These are phyloP conservation scores for Magallana gigas DNA, from an alignment of 1,140 invertebrate species.

Conservation along the genomic window DNA sequence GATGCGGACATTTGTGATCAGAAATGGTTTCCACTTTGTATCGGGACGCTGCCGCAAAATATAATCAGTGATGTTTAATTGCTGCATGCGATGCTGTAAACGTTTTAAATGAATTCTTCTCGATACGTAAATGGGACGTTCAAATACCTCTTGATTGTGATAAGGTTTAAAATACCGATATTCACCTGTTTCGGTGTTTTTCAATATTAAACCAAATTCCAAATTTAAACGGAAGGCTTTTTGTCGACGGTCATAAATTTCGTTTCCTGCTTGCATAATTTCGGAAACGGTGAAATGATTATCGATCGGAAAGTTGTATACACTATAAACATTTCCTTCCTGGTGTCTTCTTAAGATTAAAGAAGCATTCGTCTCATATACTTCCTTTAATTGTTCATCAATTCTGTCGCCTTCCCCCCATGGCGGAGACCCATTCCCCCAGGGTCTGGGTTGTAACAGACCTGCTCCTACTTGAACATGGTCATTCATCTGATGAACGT, in stretches of 20 bases:
- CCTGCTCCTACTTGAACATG: background rate
- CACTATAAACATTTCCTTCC: background rate
- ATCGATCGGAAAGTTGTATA: conserved; percentile 44
- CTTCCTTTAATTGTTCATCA: conserved; percentile 19
- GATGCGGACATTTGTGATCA: conserved; percentile 33
- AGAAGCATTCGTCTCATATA: conserved; percentile 42
- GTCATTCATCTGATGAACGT: background rate
- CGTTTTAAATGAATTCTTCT: conserved; percentile 14
- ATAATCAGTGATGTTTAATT: conserved; percentile 16
- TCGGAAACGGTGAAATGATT: conserved; percentile 34
- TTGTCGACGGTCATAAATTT: conserved; percentile 41
- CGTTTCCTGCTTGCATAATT: conserved; percentile 34
- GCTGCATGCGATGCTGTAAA: conserved; percentile 8
- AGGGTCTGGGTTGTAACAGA: background rate
- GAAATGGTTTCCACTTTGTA: conserved; percentile 45
- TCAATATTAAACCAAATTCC: conserved; percentile 38
- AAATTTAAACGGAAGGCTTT: conserved; percentile 46
- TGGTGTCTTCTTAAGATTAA: conserved; percentile 37
- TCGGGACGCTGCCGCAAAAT: conserved; percentile 44
- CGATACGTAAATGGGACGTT: conserved; percentile 41
- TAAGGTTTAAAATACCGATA: conserved; percentile 48
- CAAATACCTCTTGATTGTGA: conserved; percentile 41
- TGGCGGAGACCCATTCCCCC: background rate
- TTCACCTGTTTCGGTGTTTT: conserved; percentile 47
- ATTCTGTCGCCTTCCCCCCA: background rate